Base-by-base conservation (phyloP, 2,113 vertebrate genomes). In the Nanorana parkeri region DNA sequence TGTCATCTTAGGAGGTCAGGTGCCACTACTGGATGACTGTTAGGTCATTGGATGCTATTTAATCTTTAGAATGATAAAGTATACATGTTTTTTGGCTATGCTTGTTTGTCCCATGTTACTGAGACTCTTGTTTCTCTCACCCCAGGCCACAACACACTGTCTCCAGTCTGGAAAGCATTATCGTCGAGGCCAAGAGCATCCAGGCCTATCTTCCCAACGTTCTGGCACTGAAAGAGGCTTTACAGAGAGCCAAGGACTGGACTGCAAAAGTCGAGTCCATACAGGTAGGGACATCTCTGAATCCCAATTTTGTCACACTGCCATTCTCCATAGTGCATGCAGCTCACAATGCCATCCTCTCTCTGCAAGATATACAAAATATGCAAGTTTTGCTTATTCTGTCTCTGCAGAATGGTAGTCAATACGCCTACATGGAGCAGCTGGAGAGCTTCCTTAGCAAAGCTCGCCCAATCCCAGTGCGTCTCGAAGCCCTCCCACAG, bases 221-320 rank as follows among this genome's bases (percentile, higher is more conserved):
- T 56, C 86, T 98, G 86, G 94, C 97, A 23, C 93, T 99, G 61
- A 93, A 96, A 86, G 97, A 99, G 79, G 97, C 98, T 21, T 91
- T 99, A 54, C 96, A 97, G 77, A 96, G 96, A 85, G 98, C 98
- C 80, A 96, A 95, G 89, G 98, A 99, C 78, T 99, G 98, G 98
- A 97, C 95, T 2, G 68, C 92, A 36, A 97, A 96, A 90, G 97
- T 99, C 86, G 96, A 99, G 84, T 95, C 96, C 85, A 95, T 99
- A 87, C 98, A 98, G 96, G 97, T 97, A 94, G 83, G 65, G 32
- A 36, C 32, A 36, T 36, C 32, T 36, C 32, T 36, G 32, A 36
- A 5, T 36, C 32, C 8, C 32, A 6, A 7, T 36, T 36, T 5
- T 36, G 32, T 36, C 5, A 36, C 32, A 2, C 2, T 36, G 32